Conservation (phyloP, 2,113 vertebrate genomes). For the Chaetops frenatus region DNA sequence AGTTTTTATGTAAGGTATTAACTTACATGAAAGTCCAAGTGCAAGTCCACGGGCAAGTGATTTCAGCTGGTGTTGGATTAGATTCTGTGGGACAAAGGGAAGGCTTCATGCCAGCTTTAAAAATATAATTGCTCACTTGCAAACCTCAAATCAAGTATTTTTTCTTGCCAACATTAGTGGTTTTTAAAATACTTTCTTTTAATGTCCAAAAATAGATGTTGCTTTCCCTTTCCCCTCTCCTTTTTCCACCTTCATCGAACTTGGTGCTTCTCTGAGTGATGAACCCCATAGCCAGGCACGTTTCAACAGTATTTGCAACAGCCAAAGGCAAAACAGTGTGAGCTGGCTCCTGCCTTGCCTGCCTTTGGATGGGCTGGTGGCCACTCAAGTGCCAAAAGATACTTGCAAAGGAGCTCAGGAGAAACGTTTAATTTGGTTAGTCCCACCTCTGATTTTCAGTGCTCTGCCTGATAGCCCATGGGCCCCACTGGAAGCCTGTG, state of each 20-base stretch:
- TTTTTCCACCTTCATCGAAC: not conserved
- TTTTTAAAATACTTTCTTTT: not conserved
- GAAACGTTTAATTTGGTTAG: not conserved
- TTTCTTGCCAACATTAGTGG: not conserved
- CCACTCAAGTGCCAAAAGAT: not conserved
- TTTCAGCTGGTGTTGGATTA: not conserved
- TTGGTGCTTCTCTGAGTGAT: not conserved
- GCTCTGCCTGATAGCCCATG: not conserved
- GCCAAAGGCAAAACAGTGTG: not conserved
- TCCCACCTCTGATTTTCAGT: not conserved
- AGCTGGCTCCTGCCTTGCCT: not conserved
- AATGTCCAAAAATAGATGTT: not conserved
- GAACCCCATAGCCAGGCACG: rapidly evolving
- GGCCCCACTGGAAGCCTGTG: not conserved
- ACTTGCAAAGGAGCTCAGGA: not conserved
- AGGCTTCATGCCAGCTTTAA: not conserved
- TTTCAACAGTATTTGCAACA: not conserved
- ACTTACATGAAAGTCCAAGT: not conserved
- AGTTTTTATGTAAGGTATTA: not conserved
- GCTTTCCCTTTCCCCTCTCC: not conserved
- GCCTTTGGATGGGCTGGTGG: not conserved
- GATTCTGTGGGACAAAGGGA: not conserved
- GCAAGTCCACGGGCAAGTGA: not conserved
- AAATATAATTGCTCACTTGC: not conserved
- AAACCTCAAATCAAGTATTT: not conserved